Conservation (phyloP, 2,888 invertebrate genomes). For the Cataglyphis altisquamis region DNA sequence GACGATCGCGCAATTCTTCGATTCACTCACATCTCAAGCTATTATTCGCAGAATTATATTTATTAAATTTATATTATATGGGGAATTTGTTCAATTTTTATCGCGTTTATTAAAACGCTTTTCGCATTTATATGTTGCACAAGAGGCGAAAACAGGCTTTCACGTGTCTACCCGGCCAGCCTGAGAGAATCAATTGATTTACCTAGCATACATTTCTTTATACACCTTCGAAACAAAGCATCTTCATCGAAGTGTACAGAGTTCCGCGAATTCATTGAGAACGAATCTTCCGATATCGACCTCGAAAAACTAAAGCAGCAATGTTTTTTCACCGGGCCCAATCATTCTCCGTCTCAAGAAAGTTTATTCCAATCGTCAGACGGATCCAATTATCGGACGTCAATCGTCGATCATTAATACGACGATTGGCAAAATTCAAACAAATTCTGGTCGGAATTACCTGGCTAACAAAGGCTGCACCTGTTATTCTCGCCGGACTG, state of each 20-base stretch:
- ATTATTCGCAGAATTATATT: constrained; percentile 6
- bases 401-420: neutral
- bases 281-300: constrained; percentile 21
- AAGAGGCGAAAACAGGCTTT: constrained; percentile 41
- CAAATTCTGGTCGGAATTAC: neutral
- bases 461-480: constrained; percentile 28
- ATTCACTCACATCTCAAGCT: constrained; percentile 18
- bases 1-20: constrained; percentile 40
- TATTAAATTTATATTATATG: neutral
- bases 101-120: constrained; percentile 11
- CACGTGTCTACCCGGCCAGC: constrained; percentile 42
- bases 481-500: constrained; percentile 20
- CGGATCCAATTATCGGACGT: neutral
- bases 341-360: neutral
- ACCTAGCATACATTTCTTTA: constrained; percentile 26
- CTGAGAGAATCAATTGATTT: constrained; percentile 26
- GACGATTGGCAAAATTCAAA: neutral
- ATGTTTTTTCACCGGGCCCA: neutral
- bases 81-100: constrained; percentile 33
- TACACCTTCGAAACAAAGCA: constrained; percentile 3
- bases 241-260: constrained; percentile 19
- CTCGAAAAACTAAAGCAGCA: constrained; percentile 5
- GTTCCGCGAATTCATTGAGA: constrained; percentile 20
- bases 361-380: neutral
- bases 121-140: constrained; percentile 9